Percentiles rank a stretch among this genome's conserved stretches.
Evolutionary conservation across 2,113 vertebrate species (phyloP).

Genomic region (Lycaon pictus): DNA sequence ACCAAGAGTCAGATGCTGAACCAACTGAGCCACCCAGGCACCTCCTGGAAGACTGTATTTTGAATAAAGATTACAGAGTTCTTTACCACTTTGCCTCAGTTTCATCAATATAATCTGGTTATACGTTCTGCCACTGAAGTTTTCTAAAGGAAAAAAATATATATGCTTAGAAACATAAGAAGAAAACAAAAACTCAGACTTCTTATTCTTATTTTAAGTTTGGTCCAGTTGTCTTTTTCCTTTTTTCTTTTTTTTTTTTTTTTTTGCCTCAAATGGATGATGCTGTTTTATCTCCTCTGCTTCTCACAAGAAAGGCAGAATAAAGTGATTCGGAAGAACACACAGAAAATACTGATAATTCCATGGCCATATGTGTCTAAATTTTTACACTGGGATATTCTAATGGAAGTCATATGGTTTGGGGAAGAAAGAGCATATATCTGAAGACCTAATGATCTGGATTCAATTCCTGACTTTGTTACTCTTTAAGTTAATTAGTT

Average conservation of each 20-base stretch:
- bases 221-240: background rate
- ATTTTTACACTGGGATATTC: background rate
- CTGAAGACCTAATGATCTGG: background rate
- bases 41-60: background rate
- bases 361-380: background rate
- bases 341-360: background rate
- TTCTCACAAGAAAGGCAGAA: background rate
- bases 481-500: background rate
- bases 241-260: background rate
- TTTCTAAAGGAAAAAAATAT: conserved; percentile 1
- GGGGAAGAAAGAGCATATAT: background rate
- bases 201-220: background rate
- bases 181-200: background rate
- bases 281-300: background rate
- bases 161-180: background rate
- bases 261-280: background rate
- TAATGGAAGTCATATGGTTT: background rate
- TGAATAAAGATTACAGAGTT: background rate
- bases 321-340: background rate
- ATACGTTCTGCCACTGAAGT: background rate
- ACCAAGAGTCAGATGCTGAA: background rate
- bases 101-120: background rate
- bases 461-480: background rate
- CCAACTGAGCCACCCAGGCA: background rate
- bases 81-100: background rate